These are phyloP conservation scores for Drosophila fuyamai DNA, from an alignment of 1,140 invertebrate genomes.

Conservation along the genomic window DNA sequence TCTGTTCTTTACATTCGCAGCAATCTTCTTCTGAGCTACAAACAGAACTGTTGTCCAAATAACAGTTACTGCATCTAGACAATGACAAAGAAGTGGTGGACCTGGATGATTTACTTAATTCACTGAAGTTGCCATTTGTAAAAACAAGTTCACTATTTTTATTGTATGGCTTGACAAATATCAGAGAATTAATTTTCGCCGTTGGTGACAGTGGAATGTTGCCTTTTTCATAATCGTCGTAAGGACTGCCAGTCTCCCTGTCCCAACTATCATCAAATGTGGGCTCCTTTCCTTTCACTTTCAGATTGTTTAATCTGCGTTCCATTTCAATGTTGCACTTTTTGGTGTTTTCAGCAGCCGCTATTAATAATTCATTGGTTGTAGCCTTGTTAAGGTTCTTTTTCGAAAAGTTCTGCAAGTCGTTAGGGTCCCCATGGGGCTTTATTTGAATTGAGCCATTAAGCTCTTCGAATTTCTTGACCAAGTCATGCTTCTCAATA, in stretches of 20 bases:
- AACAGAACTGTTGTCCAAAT: conserved; percentile 45
- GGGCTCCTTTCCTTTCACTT: neutral
- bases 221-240: too few species aligned
- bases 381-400: conserved; percentile 73
- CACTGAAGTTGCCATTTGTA: conserved; percentile 21
- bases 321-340: conserved; percentile 79
- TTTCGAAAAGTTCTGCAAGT: conserved; percentile 78
- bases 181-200: conserved; percentile 51
- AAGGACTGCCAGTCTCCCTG: too few species aligned
- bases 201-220: too few species aligned
- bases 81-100: conserved; percentile 50
- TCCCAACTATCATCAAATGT: conserved; percentile 25
- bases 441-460: conserved; percentile 3
- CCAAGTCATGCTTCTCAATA: conserved; percentile 4
- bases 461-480: conserved; percentile 16
- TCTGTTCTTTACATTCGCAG: conserved; percentile 25
- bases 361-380: conserved; percentile 67
- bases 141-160: conserved; percentile 41
- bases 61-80: conserved; percentile 45
- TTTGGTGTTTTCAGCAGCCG: conserved; percentile 49
- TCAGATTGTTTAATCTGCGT: conserved; percentile 56
- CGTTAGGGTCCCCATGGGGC: conserved; percentile 62
- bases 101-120: neutral
- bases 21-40: conserved; percentile 59
- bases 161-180: conserved; percentile 1